phyloP scores from a whole-genome alignment of 2,888 invertebrate genomes.

The Aplocera efformata region DNA sequence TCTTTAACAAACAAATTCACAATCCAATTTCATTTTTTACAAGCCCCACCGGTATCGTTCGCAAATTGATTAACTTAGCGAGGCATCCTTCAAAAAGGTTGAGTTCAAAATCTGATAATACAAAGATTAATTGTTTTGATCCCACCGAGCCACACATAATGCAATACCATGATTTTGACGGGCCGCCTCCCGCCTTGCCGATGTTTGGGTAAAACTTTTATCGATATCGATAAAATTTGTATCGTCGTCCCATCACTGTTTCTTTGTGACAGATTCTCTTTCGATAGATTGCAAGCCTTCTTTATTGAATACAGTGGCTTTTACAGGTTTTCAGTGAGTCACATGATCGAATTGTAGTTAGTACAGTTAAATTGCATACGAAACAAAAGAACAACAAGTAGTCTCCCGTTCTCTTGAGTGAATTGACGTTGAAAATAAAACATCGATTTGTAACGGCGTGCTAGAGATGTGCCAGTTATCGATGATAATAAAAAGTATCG shows the following conservation, averaged over 20 bases:
- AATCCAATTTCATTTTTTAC: constrained; percentile 40
- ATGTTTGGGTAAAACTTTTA: constrained; percentile 28
- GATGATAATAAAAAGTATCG: constrained; percentile 41
- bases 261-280: no score
- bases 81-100: constrained; percentile 50
- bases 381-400: constrained; percentile 10
- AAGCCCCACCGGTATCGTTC: constrained; percentile 40
- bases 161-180: constrained; percentile 27
- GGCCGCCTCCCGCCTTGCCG: constrained; percentile 33
- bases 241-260: constrained; percentile 28
- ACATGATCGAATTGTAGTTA: no score
- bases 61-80: constrained; percentile 70
- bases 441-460: constrained; percentile 20
- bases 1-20: constrained; percentile 36
- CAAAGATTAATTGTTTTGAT: constrained; percentile 74
- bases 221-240: constrained; percentile 33
- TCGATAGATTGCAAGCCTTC: no score
- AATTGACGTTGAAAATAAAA: constrained; percentile 25
- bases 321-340: no score
- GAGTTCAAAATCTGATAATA: constrained; percentile 56
- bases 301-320: no score
- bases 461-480: constrained; percentile 28
- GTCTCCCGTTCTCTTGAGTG: constrained; percentile 18
- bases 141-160: constrained; percentile 37
- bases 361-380: no score